Conservation (phyloP, 2,888 invertebrate species). For the Lithosia quadra region DNA sequence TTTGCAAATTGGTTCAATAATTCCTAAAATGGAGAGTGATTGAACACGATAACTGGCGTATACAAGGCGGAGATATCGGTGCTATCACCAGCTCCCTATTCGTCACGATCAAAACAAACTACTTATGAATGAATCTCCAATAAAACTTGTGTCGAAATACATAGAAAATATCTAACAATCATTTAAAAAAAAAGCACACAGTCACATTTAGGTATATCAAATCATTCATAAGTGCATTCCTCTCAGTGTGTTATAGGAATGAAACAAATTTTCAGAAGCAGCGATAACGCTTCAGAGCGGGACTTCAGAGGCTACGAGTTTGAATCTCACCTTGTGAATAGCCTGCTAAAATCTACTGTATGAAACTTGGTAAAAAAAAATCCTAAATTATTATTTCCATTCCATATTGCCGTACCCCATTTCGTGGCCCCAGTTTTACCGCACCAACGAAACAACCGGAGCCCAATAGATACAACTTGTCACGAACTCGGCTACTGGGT, state of each 20-base stretch:
- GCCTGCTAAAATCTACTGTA: background rate
- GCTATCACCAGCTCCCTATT: conserved; percentile 63
- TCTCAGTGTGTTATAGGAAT: background rate
- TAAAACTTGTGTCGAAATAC: conserved; percentile 29
- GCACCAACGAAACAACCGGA: conserved; percentile 50
- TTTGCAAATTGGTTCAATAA: conserved; percentile 64
- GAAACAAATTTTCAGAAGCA: background rate
- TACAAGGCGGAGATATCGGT: conserved; percentile 67
- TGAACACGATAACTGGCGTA: conserved; percentile 63
- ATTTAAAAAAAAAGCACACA: background rate
- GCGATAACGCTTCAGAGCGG: too few species aligned
- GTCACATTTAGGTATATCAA: too few species aligned
- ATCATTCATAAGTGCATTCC: background rate
- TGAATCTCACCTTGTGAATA: background rate
- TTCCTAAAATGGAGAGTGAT: conserved; percentile 63
- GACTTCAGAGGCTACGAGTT: background rate
- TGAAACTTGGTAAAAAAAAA: conserved; percentile 16
- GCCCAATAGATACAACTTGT: conserved; percentile 68
- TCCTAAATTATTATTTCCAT: conserved; percentile 48
- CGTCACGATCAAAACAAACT: conserved; percentile 62
- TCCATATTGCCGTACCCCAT: conserved; percentile 49
- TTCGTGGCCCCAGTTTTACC: conserved; percentile 38
- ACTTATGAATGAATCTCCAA: conserved; percentile 44
- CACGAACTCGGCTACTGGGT: conserved; percentile 81
- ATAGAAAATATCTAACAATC: background rate